Conservation (phyloP, 1,140 invertebrate species). For the Chironomus tepperi region DNA sequence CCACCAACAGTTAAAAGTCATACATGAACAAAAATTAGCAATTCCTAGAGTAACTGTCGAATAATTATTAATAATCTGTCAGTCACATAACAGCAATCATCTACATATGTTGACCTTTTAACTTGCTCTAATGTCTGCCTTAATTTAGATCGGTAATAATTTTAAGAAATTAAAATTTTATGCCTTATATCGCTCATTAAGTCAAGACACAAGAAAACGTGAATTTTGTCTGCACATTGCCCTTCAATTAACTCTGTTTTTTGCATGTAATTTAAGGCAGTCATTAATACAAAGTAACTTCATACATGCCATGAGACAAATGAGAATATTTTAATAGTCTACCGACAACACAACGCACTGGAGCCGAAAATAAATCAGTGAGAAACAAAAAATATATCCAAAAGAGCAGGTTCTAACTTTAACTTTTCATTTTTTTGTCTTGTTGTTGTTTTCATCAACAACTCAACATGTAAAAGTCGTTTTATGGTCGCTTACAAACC, state of each 20-base stretch:
- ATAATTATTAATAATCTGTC: no score
- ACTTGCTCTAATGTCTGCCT: background rate
- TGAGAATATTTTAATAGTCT: no score
- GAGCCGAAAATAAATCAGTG: background rate
- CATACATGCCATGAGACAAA: no score
- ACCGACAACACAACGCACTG: background rate
- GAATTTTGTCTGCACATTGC: background rate
- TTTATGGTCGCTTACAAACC: conserved; percentile 1
- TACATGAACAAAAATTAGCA: no score
- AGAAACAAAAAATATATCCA: background rate
- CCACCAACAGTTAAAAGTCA: no score
- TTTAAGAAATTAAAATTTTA: background rate
- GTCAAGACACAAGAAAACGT: background rate
- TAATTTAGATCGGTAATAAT: background rate
- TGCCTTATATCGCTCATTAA: background rate
- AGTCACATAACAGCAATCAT: no score
- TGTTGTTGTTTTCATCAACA: background rate
- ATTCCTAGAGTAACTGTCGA: no score
- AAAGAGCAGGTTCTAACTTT: background rate
- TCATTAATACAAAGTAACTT: background rate
- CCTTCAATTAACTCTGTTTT: conserved; percentile 12
- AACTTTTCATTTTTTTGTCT: background rate
- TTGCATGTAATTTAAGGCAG: background rate
- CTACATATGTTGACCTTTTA: no score
- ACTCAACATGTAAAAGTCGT: background rate